Evolutionary conservation across 1,140 invertebrate genomes (phyloP).

Genomic region (Ooceraea biroi): DNA sequence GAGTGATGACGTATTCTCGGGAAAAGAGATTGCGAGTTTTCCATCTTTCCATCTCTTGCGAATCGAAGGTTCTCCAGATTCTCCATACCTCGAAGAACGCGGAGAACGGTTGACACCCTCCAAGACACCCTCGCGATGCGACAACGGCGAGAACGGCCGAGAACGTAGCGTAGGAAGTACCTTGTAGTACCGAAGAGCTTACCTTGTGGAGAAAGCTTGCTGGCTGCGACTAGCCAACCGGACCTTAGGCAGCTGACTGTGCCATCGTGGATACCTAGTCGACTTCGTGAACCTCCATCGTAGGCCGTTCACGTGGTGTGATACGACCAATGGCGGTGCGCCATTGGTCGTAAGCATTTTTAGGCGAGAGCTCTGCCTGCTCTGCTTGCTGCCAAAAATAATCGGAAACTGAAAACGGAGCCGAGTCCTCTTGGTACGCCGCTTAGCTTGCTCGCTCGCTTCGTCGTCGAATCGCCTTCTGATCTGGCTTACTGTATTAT

Average conservation of each 20-base stretch:
- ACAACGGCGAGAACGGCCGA: neutral
- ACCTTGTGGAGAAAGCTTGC: constrained; percentile 81
- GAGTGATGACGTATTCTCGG: constrained; percentile 22
- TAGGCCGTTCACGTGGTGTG: constrained; percentile 66
- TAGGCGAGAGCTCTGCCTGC: constrained; percentile 79
- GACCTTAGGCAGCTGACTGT: constrained; percentile 87
- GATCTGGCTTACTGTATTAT: constrained; percentile 10
- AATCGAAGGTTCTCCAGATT: constrained; percentile 9
- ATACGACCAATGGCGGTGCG: constrained; percentile 58
- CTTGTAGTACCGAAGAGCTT: too few relatives aligned
- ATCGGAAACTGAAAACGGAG: constrained; percentile 85
- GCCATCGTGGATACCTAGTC: constrained; percentile 72
- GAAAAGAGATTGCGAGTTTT: neutral
- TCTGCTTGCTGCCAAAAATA: constrained; percentile 83
- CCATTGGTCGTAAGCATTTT: constrained; percentile 82
- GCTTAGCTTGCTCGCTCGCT: neutral
- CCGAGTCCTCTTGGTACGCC: constrained; percentile 67
- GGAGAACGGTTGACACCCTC: neutral
- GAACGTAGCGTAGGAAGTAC: neutral
- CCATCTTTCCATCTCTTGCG: constrained; percentile 8
- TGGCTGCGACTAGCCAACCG: constrained; percentile 86
- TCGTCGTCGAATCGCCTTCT: neutral
- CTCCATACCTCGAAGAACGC: constrained; percentile 6
- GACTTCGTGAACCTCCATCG: constrained; percentile 70
- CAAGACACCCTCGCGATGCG: neutral